These are phyloP conservation scores for Epinotia brunnichana DNA, from an alignment of 2,888 invertebrate species.

Conservation along the genomic window DNA sequence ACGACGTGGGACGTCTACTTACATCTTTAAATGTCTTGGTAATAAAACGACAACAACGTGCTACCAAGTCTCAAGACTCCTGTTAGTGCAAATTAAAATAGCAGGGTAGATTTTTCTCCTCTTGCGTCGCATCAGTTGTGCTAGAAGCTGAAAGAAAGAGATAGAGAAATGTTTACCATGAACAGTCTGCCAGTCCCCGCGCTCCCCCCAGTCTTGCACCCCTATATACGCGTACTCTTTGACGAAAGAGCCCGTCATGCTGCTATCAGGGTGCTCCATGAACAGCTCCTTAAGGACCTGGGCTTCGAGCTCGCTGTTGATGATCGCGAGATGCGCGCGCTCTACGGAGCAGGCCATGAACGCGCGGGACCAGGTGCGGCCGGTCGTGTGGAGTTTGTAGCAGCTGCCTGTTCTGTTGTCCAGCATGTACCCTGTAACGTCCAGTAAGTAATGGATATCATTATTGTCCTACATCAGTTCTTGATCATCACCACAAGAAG, in stretches of 20 bases:
- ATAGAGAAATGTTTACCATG: not conserved
- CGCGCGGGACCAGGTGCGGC: slow-evolving; percentile 58
- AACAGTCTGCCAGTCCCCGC: slow-evolving; percentile 6
- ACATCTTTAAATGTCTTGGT: too few species aligned
- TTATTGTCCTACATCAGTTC: too few species aligned
- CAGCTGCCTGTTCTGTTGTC: slow-evolving; percentile 58
- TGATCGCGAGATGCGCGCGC: slow-evolving; percentile 59
- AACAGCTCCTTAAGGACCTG: slow-evolving; percentile 50
- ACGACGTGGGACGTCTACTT: too few species aligned
- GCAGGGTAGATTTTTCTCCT: too few species aligned
- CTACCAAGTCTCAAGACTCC: too few species aligned
- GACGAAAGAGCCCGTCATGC: not conserved
- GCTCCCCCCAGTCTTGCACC: slow-evolving; percentile 2
- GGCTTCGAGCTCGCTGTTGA: slow-evolving; percentile 58
- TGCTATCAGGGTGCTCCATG: not conserved
- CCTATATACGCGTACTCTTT: slow-evolving; percentile 41
- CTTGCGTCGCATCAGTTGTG: too few species aligned
- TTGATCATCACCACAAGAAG: too few species aligned
- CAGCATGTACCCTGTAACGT: slow-evolving; percentile 54
- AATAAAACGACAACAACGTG: too few species aligned
- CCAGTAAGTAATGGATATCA: too few species aligned
- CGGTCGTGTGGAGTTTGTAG: slow-evolving; percentile 62
- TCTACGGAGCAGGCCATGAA: slow-evolving; percentile 62
- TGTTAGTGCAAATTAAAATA: too few species aligned
- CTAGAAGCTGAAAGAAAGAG: not conserved